phyloP scores from a whole-genome alignment of 2,113 vertebrate species.

The Microtus ochrogaster region DNA sequence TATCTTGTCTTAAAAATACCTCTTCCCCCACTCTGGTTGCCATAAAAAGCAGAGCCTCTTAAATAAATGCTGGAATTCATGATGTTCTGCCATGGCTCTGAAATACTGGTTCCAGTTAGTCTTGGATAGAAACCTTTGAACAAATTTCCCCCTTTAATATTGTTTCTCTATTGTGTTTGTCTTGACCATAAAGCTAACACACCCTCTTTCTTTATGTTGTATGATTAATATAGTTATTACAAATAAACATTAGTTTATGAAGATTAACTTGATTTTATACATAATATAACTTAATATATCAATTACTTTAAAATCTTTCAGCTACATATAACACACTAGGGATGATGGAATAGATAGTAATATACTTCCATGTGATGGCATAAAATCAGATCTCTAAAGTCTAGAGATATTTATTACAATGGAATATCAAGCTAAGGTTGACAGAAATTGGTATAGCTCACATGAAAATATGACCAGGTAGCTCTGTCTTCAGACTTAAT shows the following conservation, averaged over 20 bases:
- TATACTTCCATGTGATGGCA: not conserved
- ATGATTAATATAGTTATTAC: not conserved
- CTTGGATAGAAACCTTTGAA: not conserved
- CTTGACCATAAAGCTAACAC: not conserved
- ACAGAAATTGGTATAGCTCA: not conserved
- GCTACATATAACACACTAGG: not conserved
- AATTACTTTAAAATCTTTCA: not conserved
- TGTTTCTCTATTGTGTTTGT: not conserved
- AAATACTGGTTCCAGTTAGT: not conserved
- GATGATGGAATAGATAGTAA: not conserved
- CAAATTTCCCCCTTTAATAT: not conserved
- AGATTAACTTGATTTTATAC: not conserved
- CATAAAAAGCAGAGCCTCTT: not conserved
- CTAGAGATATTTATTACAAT: not conserved
- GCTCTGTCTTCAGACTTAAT: not conserved
- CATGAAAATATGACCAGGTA: not conserved
- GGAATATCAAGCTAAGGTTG: not conserved
- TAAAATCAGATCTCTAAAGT: not conserved
- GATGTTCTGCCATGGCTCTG: not conserved
- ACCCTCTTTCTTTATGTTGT: not conserved
- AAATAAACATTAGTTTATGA: not conserved
- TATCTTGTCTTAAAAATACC: not conserved
- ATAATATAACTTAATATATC: conserved; percentile 30
- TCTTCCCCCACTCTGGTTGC: too few relatives aligned
- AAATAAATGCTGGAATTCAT: not conserved